Evolutionary conservation across 2,113 vertebrate species (phyloP).

Genomic region (Nothocercus julius): DNA sequence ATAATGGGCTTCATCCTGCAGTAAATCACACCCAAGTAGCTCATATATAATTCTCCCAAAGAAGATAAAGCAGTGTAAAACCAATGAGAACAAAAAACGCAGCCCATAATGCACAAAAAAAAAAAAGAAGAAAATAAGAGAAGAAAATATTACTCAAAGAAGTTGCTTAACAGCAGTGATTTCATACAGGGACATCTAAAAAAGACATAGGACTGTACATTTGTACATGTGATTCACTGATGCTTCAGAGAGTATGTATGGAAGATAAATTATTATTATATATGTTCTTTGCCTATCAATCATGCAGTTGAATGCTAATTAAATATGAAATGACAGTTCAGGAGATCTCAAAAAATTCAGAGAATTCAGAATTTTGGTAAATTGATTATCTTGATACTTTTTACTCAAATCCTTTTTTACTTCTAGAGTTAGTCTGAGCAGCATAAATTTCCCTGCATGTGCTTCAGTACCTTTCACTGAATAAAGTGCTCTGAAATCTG

Average conservation of each 20-base stretch:
- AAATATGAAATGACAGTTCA: neutral
- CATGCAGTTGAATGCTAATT: neutral
- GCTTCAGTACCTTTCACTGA: neutral
- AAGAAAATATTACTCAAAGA: neutral
- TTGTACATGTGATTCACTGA: neutral
- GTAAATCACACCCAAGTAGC: neutral
- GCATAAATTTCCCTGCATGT: neutral
- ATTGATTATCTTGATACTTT: neutral
- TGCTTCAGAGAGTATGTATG: neutral
- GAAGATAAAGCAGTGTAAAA: neutral
- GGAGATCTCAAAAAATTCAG: neutral
- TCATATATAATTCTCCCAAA: slow-evolving; percentile 4
- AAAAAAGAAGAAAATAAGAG: neutral
- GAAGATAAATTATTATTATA: neutral
- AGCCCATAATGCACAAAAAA: neutral
- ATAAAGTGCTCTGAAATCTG: neutral
- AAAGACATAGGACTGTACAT: neutral
- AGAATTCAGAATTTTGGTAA: neutral
- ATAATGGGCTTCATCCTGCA: neutral
- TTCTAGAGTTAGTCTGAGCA: neutral
- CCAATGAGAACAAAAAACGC: neutral
- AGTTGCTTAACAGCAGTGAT: neutral
- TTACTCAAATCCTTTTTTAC: neutral
- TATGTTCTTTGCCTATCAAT: neutral
- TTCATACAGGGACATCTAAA: neutral